Evolutionary conservation across 2,797 vertebrate genomes (phyloP), one percentile per base, ranked within the genome.

Genomic region (Fundulus diaphanus): DNA sequence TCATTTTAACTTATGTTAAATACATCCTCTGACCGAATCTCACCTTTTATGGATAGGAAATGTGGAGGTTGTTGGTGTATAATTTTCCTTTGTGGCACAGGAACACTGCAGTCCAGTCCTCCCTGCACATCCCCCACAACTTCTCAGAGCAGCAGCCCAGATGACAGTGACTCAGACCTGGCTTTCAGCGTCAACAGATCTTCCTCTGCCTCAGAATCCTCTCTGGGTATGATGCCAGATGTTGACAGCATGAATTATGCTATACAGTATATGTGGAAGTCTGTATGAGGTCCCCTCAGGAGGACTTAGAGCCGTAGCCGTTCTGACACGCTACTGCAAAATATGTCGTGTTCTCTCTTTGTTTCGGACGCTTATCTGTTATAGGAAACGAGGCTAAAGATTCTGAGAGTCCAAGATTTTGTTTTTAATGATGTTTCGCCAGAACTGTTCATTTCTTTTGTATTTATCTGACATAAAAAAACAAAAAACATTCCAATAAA

Each of bases 161-260:
- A 99, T 0, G 98, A 99, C 94, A 99, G 98, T 1, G 97, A 99
- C 92, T 99, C 97, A 3, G 98, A 99, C 86, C 94, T 98, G 96
- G 97, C 96, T 82, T 98, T 99, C 95, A 97, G 97, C 0, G 97
- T 98, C 88, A 99, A 98, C 94, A 96, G 97, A 88, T 99, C 98
- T 0, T 99, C 97, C 0, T 99, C 98, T 4, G 97, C 97, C 37
- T 99, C 98, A 0, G 98, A 99, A 90, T 99, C 98, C 3, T 99
- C 98, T 1, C 95, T 99, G 35, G 98, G 98, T 99, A 93, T 94
- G 96, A 85, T 66, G 52, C 63, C 75, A 82, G 77, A 85, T 66
- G 31, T 46, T 78, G 57, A 81, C 77, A 63, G 35, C 72, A n/a
- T 71, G 51, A 29, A 31, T 56, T n/a, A 51, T 33, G 67, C 54